phyloP scores from a whole-genome alignment of 2,888 invertebrate genomes.

The Deroplatys truncata region DNA sequence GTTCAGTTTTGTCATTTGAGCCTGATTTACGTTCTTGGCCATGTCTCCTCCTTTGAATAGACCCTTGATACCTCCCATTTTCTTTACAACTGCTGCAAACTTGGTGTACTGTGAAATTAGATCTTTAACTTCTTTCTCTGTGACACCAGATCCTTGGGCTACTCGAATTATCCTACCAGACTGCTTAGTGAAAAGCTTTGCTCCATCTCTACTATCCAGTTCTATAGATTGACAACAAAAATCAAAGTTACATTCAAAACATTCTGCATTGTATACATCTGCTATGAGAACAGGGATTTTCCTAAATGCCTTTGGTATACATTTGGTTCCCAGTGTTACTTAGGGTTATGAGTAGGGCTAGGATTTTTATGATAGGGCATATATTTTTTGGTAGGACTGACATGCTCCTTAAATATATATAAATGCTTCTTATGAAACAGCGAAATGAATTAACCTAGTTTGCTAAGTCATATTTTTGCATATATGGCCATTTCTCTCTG shows the following conservation, averaged over 20 bases:
- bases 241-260: background rate
- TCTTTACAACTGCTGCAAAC: constrained; percentile 98
- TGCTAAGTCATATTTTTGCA: too few species aligned
- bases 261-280: background rate
- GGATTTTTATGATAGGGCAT: too few species aligned
- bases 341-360: too few species aligned
- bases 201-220: constrained; percentile 92
- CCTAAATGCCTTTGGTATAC: too few species aligned
- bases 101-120: constrained; percentile 97
- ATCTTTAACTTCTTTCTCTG: constrained; percentile 95
- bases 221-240: constrained; percentile 51
- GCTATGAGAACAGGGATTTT: background rate
- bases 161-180: constrained; percentile 76
- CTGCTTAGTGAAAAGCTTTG: constrained; percentile 93
- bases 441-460: too few species aligned
- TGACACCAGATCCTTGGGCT: constrained; percentile 89
- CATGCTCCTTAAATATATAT: too few species aligned
- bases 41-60: constrained; percentile 98
- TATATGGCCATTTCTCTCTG: too few species aligned
- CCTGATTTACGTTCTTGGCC: constrained; percentile 97
- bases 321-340: too few species aligned
- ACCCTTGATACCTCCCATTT: constrained; percentile 99
- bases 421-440: too few species aligned
- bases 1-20: constrained; percentile 97
- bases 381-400: too few species aligned